Conservation (phyloP, 2,888 invertebrate genomes). For the Rhamnusium bicolor region DNA sequence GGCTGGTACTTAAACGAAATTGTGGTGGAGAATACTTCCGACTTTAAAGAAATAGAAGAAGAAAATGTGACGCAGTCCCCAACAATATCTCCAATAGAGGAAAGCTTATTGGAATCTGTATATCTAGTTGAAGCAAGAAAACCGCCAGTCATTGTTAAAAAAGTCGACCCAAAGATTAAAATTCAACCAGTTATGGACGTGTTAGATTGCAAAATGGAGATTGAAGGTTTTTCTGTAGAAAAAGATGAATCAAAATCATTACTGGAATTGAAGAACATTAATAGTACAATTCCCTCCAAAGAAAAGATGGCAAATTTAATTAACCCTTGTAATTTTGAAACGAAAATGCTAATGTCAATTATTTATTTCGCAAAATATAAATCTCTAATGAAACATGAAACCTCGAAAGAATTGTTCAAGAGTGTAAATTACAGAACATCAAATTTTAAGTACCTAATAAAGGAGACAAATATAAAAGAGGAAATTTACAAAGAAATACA, state of each 20-base stretch:
- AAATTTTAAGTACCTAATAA: conserved; percentile 51
- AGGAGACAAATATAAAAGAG: conserved; percentile 31
- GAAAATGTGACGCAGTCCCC: not conserved
- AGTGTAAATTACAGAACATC: conserved; percentile 51
- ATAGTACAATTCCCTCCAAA: conserved; percentile 52
- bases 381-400: conserved; percentile 44
- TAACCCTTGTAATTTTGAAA: conserved; percentile 58
- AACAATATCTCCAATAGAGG: not conserved
- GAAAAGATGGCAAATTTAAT: conserved; percentile 56
- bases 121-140: conserved; percentile 18
- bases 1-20: conserved; percentile 62
- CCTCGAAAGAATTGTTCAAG: conserved; percentile 40
- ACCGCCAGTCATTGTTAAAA: conserved; percentile 13
- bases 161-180: conserved; percentile 42
- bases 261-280: conserved; percentile 35
- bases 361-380: conserved; percentile 55
- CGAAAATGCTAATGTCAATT: conserved; percentile 57
- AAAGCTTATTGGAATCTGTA: conserved; percentile 31
- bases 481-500: conserved; percentile 53
- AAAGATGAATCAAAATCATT: conserved; percentile 30
- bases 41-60: not conserved
- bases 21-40: conserved; percentile 47
- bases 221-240: conserved; percentile 41
- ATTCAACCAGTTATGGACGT: conserved; percentile 37
- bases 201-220: conserved; percentile 25